Percentiles rank a stretch among this genome's conserved stretches.
Evolutionary conservation across 1,140 invertebrate species (phyloP).

Genomic region (Fopius arisanus): DNA sequence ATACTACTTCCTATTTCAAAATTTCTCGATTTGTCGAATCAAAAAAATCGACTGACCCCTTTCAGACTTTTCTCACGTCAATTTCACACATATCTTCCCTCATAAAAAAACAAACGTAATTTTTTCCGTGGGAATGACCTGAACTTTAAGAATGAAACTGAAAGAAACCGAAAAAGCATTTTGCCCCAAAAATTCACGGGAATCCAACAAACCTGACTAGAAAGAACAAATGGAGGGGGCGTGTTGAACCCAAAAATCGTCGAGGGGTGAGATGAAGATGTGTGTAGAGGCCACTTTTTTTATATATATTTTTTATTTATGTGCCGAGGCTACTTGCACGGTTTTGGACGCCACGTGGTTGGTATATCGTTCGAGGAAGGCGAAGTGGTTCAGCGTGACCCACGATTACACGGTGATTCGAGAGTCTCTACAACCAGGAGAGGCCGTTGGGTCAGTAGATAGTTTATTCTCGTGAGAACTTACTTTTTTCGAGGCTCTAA

Average conservation of each 20-base stretch:
- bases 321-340: background rate
- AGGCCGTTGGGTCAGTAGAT: background rate
- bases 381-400: conserved; percentile 1
- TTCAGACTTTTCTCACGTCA: background rate
- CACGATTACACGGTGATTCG: conserved; percentile 9
- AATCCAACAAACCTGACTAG: background rate
- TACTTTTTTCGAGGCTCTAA: background rate
- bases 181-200: background rate
- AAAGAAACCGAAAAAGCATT: background rate
- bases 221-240: background rate
- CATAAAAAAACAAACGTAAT: background rate
- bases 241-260: background rate
- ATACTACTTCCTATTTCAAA: too few relatives aligned
- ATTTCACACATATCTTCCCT: background rate
- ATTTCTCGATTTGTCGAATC: too few relatives aligned
- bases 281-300: background rate
- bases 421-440: background rate
- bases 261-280: background rate
- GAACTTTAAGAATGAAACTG: background rate
- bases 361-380: background rate
- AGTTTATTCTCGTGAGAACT: conserved; percentile 10
- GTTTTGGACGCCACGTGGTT: background rate
- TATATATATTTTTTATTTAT: too few relatives aligned
- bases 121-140: background rate
- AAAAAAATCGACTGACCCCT: background rate